These are phyloP conservation scores for Nephotettix cincticeps DNA, from an alignment of 1,140 invertebrate genomes.

Conservation along the genomic window DNA sequence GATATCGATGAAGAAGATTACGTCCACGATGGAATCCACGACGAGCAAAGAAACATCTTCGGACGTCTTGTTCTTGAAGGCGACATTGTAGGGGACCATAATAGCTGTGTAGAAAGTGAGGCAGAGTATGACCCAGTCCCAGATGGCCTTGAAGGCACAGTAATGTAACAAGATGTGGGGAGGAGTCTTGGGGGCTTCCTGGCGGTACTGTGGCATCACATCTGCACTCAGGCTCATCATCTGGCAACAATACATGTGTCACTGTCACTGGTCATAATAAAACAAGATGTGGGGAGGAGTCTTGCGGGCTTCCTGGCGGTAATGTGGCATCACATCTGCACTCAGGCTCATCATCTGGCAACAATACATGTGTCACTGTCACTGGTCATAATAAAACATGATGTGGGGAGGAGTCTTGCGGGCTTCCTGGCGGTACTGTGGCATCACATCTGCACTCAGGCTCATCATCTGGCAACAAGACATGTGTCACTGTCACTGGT, in stretches of 20 bases:
- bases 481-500: too few species aligned
- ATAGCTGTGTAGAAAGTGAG: slow-evolving; percentile 99
- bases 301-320: slow-evolving; percentile 99
- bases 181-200: slow-evolving; percentile 99
- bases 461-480: slow-evolving; percentile 82
- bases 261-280: too few species aligned
- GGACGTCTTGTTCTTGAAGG: slow-evolving; percentile 99
- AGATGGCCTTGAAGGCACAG: slow-evolving; percentile 97
- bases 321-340: slow-evolving; percentile 97
- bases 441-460: slow-evolving; percentile 94
- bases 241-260: slow-evolving; percentile 58
- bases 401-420: slow-evolving; percentile 99
- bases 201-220: slow-evolving; percentile 97
- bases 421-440: slow-evolving; percentile 98
- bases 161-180: slow-evolving; percentile 97
- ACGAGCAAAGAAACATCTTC: slow-evolving; percentile 97
- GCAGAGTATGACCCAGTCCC: slow-evolving; percentile 99
- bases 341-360: slow-evolving; percentile 93
- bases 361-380: too few species aligned
- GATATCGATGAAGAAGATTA: slow-evolving; percentile 99
- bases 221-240: slow-evolving; percentile 97
- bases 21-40: slow-evolving; percentile 98
- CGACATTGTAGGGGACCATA: slow-evolving; percentile 99
- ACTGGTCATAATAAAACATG: slow-evolving; percentile 95
- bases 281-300: slow-evolving; percentile 97